phyloP scores from a whole-genome alignment of 2,113 vertebrate genomes.

The Chloropsis cyanopogon region DNA sequence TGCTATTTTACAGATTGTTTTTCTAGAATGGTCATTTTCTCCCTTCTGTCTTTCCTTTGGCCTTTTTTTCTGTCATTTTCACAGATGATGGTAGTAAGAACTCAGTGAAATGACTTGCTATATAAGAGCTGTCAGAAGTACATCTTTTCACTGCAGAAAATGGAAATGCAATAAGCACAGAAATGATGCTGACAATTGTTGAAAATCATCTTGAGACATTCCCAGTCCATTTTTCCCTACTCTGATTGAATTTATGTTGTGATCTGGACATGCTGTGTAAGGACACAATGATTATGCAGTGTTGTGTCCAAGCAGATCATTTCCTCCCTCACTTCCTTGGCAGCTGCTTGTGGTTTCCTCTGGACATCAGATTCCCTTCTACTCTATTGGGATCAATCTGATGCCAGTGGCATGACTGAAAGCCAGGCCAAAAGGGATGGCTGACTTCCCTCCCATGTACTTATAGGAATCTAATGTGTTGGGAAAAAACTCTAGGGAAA shows the following conservation, averaged over 20 bases:
- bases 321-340: neutral
- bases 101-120: neutral
- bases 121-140: neutral
- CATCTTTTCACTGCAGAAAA: neutral
- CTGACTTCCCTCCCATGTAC: neutral
- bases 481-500: neutral
- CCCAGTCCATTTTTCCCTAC: neutral
- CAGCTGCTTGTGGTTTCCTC: neutral
- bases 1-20: neutral
- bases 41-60: neutral
- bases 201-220: neutral
- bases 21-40: neutral
- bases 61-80: neutral
- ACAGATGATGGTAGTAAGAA: neutral
- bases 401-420: neutral
- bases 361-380: neutral
- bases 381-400: neutral
- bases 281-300: neutral
- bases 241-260: neutral
- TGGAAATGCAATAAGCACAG: neutral
- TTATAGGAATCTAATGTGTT: neutral
- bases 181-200: neutral
- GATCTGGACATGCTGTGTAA: neutral
- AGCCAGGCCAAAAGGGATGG: neutral
- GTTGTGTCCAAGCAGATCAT: neutral